Base-by-base conservation (phyloP, 2,113 vertebrate genomes). In the Lepidothrix coronata region DNA sequence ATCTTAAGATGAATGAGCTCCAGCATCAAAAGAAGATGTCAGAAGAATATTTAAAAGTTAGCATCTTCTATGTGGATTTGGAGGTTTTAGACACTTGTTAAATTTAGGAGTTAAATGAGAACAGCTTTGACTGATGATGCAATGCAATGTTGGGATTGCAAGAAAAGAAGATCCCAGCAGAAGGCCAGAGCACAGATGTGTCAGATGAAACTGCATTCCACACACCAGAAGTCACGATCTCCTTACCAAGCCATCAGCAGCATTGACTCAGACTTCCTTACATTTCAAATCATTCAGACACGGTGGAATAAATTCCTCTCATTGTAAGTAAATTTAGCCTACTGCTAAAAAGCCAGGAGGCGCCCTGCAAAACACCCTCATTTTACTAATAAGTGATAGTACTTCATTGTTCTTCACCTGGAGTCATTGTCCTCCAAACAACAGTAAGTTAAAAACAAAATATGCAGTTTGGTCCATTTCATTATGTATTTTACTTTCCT, bases 111-210 rank as follows among this genome's bases (percentile, higher is more conserved):
- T 93, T 95, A 93, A 96, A 93, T 75, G 79, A 71, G 39, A 95
- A 92, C 85, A 95, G 87, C 58, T 76, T 85, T 95, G 58, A 46
- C 73, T 88, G 95, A 90, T 96, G 93, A 95, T 93, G 91, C 89
- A 96, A 93, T 48, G 48, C 33, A 87, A 91, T 65, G 73, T 65
- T 81, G 65, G 46, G 58, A 93, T 67, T 96, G 94, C 92, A 92
- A 78, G 91, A 91, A 94, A 94, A 92, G 71, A 93, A 54, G 67
- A 92, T 91, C 75, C 21, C 27, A 92, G 82, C 91, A 93, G 70
- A 91, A 95, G 72, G 84, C 78, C 72, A 96, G 57, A 70, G 77
- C 55, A 87, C 95, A 89, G 91, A 96, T 96, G 94, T 94, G 89
- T 95, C 51, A 65, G 85, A 96, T 89, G 81, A 91, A 82, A 68